These are phyloP conservation scores for Trematomus bernacchii DNA, from an alignment of 2,797 vertebrate genomes.

Conservation along the genomic window DNA sequence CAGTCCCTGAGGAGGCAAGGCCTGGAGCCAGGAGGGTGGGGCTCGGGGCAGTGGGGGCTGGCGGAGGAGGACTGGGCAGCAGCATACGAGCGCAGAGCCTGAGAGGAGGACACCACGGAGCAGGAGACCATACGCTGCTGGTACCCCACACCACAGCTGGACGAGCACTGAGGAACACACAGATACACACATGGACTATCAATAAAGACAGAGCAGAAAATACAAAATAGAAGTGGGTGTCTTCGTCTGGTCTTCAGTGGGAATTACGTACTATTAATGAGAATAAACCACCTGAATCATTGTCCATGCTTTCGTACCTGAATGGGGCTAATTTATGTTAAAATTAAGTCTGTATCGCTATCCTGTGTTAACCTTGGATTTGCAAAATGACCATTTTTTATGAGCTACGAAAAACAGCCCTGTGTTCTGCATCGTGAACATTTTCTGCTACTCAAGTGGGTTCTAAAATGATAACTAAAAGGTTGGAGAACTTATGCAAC, in stretches of 20 bases:
- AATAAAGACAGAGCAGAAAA: not conserved
- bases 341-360: not conserved
- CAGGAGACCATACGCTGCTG: slow-evolving; percentile 89
- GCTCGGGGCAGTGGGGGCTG: slow-evolving; percentile 81
- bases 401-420: not conserved
- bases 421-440: not conserved
- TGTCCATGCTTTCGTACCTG: not conserved
- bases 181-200: slow-evolving; percentile 20
- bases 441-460: too few species aligned
- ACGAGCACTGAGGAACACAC: slow-evolving; percentile 87
- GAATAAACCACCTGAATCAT: not conserved
- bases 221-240: not conserved
- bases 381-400: not conserved
- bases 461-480: not conserved
- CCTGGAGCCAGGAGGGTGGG: slow-evolving; percentile 75
- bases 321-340: not conserved
- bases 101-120: slow-evolving; percentile 70
- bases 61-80: slow-evolving; percentile 75
- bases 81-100: slow-evolving; percentile 50
- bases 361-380: not conserved
- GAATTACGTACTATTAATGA: not conserved
- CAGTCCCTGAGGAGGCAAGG: slow-evolving; percentile 87
- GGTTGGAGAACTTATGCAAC: not conserved
- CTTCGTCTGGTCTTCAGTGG: not conserved
- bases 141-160: slow-evolving; percentile 87